These are phyloP conservation scores for Drosophila persimilis DNA, from an alignment of 1,140 invertebrate genomes.

Conservation along the genomic window DNA sequence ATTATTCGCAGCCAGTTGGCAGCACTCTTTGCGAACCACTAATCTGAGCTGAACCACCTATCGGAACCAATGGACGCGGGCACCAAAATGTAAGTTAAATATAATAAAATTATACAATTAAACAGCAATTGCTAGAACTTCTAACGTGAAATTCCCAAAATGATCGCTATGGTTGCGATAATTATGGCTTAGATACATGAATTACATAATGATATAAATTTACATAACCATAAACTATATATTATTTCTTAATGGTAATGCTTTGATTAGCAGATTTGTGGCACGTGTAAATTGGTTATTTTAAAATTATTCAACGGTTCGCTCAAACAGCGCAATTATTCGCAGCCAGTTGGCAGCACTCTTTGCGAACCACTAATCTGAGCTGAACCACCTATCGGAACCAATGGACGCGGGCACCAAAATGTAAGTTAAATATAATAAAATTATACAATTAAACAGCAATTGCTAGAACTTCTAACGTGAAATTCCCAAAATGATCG, in stretches of 20 bases:
- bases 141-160: constrained; percentile 31
- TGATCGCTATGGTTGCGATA: neutral
- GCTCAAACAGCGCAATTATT: neutral
- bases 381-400: constrained; percentile 5
- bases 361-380: too few species aligned
- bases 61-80: constrained; percentile 62
- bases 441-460: constrained; percentile 70
- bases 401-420: constrained; percentile 71
- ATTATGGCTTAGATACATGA: constrained; percentile 2
- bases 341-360: constrained; percentile 21
- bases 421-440: constrained; percentile 58
- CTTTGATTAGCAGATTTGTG: too few species aligned
- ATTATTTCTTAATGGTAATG: too few species aligned
- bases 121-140: constrained; percentile 53
- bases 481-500: constrained; percentile 32
- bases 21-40: neutral
- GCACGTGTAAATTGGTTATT: too few species aligned
- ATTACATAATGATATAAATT: too few species aligned
- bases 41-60: neutral
- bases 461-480: constrained; percentile 37
- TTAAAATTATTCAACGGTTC: too few species aligned
- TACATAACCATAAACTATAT: too few species aligned
- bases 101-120: too few species aligned
- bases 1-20: constrained; percentile 9
- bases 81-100: constrained; percentile 67